These are phyloP conservation scores for Patella ulyssiponensis DNA, from an alignment of 2,888 invertebrate species.

Conservation along the genomic window DNA sequence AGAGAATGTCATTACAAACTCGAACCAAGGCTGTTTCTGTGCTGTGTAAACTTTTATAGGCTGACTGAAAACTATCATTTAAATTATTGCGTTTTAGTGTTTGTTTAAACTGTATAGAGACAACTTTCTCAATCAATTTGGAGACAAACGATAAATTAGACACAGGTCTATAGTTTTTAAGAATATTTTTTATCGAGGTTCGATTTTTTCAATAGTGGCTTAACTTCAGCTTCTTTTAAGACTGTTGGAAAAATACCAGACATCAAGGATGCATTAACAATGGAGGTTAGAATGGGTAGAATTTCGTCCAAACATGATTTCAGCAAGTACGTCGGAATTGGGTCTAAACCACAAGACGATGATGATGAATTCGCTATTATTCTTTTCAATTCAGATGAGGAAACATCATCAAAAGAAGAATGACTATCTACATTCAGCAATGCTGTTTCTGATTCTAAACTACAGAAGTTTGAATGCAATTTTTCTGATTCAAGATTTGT, in stretches of 20 bases:
- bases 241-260: background rate
- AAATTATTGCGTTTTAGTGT: background rate
- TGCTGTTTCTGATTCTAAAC: too few relatives aligned
- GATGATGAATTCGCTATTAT: too few relatives aligned
- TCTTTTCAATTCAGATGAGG: too few relatives aligned
- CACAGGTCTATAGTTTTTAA: background rate
- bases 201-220: background rate
- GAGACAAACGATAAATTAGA: background rate
- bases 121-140: too few relatives aligned
- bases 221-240: background rate
- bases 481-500: too few relatives aligned
- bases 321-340: too few relatives aligned
- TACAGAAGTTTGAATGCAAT: too few relatives aligned
- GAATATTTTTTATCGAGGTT: background rate
- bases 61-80: background rate
- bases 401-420: too few relatives aligned
- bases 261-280: background rate
- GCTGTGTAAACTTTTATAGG: background rate
- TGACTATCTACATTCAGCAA: too few relatives aligned
- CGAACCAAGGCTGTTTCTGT: background rate
- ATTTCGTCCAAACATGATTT: background rate
- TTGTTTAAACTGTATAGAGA: background rate
- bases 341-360: too few relatives aligned
- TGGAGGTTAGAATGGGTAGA: background rate
- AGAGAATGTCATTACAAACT: background rate